Evolutionary conservation across 2,888 invertebrate species (phyloP).

Genomic region (Campopleginae sp.): DNA sequence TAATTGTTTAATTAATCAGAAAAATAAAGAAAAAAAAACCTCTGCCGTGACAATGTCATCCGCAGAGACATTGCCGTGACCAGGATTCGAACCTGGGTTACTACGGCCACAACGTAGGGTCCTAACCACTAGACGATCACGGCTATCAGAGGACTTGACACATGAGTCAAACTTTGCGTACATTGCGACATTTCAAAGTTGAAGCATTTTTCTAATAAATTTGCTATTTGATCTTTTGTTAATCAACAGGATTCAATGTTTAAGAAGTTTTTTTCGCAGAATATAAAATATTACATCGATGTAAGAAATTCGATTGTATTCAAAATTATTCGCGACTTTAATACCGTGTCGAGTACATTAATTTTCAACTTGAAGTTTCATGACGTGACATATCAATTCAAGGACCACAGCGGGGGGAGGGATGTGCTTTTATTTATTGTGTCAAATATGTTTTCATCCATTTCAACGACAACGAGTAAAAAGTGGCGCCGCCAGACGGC

Average conservation of each 20-base stretch:
- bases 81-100: slow-evolving; percentile 84
- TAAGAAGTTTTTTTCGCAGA: background rate
- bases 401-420: background rate
- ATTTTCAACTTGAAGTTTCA: background rate
- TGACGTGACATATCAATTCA: background rate
- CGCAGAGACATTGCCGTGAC: slow-evolving; percentile 82
- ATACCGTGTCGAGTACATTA: no score
- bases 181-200: background rate
- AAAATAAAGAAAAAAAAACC: slow-evolving; percentile 61
- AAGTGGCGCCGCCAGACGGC: background rate
- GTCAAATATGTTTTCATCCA: background rate
- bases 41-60: slow-evolving; percentile 74
- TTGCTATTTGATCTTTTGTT: background rate
- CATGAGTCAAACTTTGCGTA: background rate
- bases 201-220: background rate
- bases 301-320: background rate
- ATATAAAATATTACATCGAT: no score
- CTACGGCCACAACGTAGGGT: slow-evolving; percentile 84
- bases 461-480: background rate
- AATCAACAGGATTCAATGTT: background rate
- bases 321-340: background rate
- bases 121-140: slow-evolving; percentile 74
- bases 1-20: background rate
- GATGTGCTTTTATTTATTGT: background rate
- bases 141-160: slow-evolving; percentile 63